phyloP scores from a whole-genome alignment of 2,888 invertebrate genomes.

The Pollenia amentaria region DNA sequence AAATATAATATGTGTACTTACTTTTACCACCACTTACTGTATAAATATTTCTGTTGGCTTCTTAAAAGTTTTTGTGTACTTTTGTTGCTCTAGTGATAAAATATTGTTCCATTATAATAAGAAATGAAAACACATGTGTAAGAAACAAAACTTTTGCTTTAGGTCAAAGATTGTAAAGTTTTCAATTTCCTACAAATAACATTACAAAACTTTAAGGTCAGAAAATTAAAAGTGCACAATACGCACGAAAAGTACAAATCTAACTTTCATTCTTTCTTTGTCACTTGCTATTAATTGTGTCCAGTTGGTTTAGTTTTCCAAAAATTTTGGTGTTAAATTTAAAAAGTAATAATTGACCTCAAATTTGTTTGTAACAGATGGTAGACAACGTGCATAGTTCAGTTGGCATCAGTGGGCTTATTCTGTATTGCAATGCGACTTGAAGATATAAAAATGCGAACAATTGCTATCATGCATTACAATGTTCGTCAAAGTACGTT shows the following conservation, averaged over 20 bases:
- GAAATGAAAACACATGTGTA: neutral
- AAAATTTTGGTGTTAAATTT: neutral
- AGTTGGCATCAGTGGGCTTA: too few species aligned
- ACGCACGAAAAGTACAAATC: neutral
- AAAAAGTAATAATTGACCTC: too few species aligned
- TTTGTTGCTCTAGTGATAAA: slow-evolving; percentile 16
- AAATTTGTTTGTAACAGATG: too few species aligned
- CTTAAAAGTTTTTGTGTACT: slow-evolving; percentile 12
- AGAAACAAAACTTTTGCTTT: slow-evolving; percentile 7
- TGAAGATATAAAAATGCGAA: too few species aligned
- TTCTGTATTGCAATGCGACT: too few species aligned
- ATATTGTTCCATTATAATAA: neutral
- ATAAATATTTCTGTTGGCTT: slow-evolving; percentile 1
- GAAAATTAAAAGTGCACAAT: neutral
- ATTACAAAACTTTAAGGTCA: slow-evolving; percentile 7
- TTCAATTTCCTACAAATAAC: neutral
- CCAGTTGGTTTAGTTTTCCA: neutral
- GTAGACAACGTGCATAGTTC: too few species aligned
- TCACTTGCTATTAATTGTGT: neutral
- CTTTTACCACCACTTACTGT: neutral
- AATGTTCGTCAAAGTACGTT: too few species aligned
- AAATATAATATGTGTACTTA: too few species aligned
- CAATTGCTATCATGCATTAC: too few species aligned
- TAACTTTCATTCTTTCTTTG: neutral
- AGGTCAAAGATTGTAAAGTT: slow-evolving; percentile 35